Evolutionary conservation across 2,888 invertebrate species (phyloP), one percentile per base, ranked within the genome.

Genomic region (Orchesella flavescens): DNA sequence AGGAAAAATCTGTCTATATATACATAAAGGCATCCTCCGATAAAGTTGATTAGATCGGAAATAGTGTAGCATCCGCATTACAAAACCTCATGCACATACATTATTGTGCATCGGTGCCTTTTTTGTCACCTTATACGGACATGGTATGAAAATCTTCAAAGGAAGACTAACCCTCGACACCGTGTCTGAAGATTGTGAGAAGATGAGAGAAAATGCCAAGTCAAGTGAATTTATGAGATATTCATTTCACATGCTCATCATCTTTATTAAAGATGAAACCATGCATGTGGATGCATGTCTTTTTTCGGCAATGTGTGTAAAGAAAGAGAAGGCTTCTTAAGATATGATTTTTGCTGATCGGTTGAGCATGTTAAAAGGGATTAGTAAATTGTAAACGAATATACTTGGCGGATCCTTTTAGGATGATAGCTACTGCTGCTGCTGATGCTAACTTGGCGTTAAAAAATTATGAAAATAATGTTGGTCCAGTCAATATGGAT

Each of bases 61-160:
- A 43, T 23, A 21, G 59, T 73, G 21, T 59, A n/a, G n/a, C n/a
- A n/a, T n/a, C n/a, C 43, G n/a, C 63, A n/a, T 72, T n/a, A 21
- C 24, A 49, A 13, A n/a, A n/a, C n/a, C n/a, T n/a, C n/a, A n/a
- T n/a, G 9, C 53, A 9, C 55, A 55, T 2, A 5, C 55, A n/a
- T 55, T 3, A 34, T 17, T 23, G 5, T 9, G 24, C 13, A 55
- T 24, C 71, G 71, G 57, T 71, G 57, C 57, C 19, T 72, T 80
- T 81, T 85, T 83, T 79, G 78, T 83, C 83, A 79, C 83, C 83
- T 79, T 79, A 83, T 85, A 80, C 79, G 79, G 78, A 55, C 57
- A 43, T 65, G 63, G 17, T 23, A 34, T 34, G 78, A 66, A 59
- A 69, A 19, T 49, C 5, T n/a, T 49, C 49, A n/a, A 55, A 68